Percentiles rank a stretch among this genome's conserved stretches.
These are phyloP conservation scores for Thysanoteuthis rhombus DNA, from an alignment of 2,888 invertebrate genomes.

Conservation along the genomic window DNA sequence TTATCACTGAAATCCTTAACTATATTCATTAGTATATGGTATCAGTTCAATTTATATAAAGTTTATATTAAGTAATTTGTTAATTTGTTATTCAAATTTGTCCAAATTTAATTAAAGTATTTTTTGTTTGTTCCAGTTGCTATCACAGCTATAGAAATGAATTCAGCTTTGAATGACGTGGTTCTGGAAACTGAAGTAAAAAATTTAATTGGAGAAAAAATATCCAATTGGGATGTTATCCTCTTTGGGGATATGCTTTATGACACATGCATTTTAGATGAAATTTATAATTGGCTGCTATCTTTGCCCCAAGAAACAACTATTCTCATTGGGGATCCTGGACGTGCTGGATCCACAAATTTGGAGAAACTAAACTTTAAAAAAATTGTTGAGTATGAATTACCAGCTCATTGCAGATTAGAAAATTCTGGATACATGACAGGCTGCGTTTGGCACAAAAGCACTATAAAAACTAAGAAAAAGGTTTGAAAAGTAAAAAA, in stretches of 20 bases:
- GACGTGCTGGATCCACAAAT: constrained; percentile 46
- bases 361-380: constrained; percentile 44
- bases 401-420: constrained; percentile 41
- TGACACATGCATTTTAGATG: constrained; percentile 67
- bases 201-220: constrained; percentile 52
- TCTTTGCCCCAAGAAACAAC: constrained; percentile 32
- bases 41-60: no score
- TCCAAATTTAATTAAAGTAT: neutral
- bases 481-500: no score
- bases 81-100: neutral
- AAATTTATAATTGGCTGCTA: constrained; percentile 51
- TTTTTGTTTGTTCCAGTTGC: constrained; percentile 54
- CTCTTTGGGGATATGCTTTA: constrained; percentile 80
- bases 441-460: constrained; percentile 49
- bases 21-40: neutral
- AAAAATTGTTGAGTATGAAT: constrained; percentile 43
- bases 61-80: no score
- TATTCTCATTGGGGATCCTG: constrained; percentile 62
- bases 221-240: constrained; percentile 71
- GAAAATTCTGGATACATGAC: constrained; percentile 55
- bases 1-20: neutral
- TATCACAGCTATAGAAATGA: constrained; percentile 55
- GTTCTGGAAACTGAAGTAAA: constrained; percentile 74
- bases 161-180: constrained; percentile 55
- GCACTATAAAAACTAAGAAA: neutral